Base-by-base conservation (phyloP, 2,797 vertebrate species). In the Gallinago solitaria region DNA sequence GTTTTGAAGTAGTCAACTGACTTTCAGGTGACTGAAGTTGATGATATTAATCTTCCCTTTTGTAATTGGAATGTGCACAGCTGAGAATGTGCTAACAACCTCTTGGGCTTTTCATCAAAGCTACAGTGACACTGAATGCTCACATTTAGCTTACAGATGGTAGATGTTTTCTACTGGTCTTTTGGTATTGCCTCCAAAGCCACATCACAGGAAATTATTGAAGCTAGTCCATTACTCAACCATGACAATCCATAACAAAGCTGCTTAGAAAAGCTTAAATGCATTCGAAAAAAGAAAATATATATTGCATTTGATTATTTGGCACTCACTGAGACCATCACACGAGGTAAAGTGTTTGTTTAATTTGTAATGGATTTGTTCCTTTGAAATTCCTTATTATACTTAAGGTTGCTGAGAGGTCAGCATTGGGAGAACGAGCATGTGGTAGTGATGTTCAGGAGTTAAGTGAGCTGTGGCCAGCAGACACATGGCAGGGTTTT, bases 401-500 rank as follows among this genome's bases (percentile, higher is more conserved):
- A 21, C 32, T 57, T 48, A 27, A 45, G 63, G 53, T 69, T 85
- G 5, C 50, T 54, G 9, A 78, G 54, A 51, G 14, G 9, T 50
- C 35, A 63, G 6, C 18, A 17, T 19, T 33, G 53, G 33, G 33
- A 65, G 43, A 81, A 67, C 16, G 33, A 76, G 8, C 6, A 6
- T 16, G 12, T 61, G 24, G 10, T 59, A 82, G 47, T 10, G 25
- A 18, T 85, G n/a, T 69, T 67, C 6, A 9, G 43, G 50, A 70
- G 14, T 20, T 41, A 3, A 25, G 11, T 12, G 75, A 79, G 28
- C 47, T 93, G 27, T 27, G 60, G 8, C 11, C 51, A 15, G 14
- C 48, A 87, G 10, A 13, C 10, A 30, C 0, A 0, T 13, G 33
- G 2, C 6, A 11, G 6, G 5, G 0, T 43, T 83, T 81, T 78